Evolutionary conservation across 1,140 invertebrate species (phyloP).

Genomic region (Caenorhabditis tropicalis): DNA sequence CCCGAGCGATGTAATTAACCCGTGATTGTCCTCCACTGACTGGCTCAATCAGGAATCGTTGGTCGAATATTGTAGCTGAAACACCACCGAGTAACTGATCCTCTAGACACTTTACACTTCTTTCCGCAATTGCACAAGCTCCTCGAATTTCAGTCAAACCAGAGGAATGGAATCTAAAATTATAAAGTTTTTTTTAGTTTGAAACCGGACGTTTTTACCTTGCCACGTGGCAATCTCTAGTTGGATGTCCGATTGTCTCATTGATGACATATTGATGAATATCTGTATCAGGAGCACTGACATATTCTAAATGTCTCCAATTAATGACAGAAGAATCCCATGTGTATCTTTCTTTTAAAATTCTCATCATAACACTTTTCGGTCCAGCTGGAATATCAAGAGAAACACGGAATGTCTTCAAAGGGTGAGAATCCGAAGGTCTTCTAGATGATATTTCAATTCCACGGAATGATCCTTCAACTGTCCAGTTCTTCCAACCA

Average conservation of each 20-base stretch:
- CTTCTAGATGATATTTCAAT: slow-evolving; percentile 43
- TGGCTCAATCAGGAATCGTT: slow-evolving; percentile 50
- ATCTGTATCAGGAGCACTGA: slow-evolving; percentile 47
- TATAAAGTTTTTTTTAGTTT: not conserved
- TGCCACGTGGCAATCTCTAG: slow-evolving; percentile 50
- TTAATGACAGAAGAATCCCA: slow-evolving; percentile 53
- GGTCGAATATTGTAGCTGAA: slow-evolving; percentile 43
- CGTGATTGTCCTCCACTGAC: slow-evolving; percentile 39
- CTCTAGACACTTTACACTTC: slow-evolving; percentile 46
- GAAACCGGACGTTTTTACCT: not conserved
- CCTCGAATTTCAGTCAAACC: slow-evolving; percentile 45
- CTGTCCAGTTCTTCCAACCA: slow-evolving; percentile 49
- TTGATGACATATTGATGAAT: slow-evolving; percentile 53
- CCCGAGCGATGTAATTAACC: slow-evolving; percentile 49
- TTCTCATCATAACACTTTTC: slow-evolving; percentile 45
- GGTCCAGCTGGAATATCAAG: slow-evolving; percentile 48
- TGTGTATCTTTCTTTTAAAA: slow-evolving; percentile 45
- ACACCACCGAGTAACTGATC: slow-evolving; percentile 52
- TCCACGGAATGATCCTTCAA: slow-evolving; percentile 47
- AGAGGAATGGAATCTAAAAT: slow-evolving; percentile 27
- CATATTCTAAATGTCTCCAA: slow-evolving; percentile 45
- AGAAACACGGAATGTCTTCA: slow-evolving; percentile 44
- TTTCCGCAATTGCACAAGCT: slow-evolving; percentile 47
- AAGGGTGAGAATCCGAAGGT: slow-evolving; percentile 37
- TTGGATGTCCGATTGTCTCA: slow-evolving; percentile 53